phyloP scores from a whole-genome alignment of 2,888 invertebrate species.

The Gandaritis pyraliata region DNA sequence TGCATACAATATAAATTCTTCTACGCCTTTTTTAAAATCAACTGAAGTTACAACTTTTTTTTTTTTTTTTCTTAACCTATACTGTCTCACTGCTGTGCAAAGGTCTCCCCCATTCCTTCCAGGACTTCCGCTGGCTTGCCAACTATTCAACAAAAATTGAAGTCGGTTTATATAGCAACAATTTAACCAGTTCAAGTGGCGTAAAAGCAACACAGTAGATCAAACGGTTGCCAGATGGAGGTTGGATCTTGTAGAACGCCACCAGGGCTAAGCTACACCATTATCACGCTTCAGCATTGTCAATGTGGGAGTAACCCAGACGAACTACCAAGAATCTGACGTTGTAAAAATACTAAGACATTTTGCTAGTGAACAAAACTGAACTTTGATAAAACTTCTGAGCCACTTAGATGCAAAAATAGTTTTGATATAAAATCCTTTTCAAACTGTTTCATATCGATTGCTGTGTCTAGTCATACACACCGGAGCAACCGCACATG shows the following conservation, averaged over 20 bases:
- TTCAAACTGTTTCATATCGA: background rate
- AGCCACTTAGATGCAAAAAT: too few species aligned
- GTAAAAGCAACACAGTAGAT: constrained; percentile 22
- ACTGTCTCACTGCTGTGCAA: too few species aligned
- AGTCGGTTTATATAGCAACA: constrained; percentile 4
- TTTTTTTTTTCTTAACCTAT: too few species aligned
- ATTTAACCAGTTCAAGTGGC: constrained; percentile 3
- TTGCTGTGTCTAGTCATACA: background rate
- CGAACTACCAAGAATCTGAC: background rate
- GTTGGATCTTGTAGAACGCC: constrained; percentile 27
- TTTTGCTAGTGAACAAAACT: too few species aligned
- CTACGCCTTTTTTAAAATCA: too few species aligned
- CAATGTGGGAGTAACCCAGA: background rate
- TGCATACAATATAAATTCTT: too few species aligned
- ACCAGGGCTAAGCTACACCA: constrained; percentile 16
- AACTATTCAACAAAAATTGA: background rate
- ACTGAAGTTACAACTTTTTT: too few species aligned
- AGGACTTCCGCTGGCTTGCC: too few species aligned
- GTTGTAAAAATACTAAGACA: too few species aligned
- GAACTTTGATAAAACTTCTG: too few species aligned
- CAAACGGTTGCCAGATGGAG: constrained; percentile 47
- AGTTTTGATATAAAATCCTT: too few species aligned
- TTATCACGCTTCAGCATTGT: constrained; percentile 1
- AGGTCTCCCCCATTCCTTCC: too few species aligned
- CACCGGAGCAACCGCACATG: background rate